phyloP scores from a whole-genome alignment of 37 sponge, comb jelly and placozoan genomes.

The Ephydatia muelleri region DNA sequence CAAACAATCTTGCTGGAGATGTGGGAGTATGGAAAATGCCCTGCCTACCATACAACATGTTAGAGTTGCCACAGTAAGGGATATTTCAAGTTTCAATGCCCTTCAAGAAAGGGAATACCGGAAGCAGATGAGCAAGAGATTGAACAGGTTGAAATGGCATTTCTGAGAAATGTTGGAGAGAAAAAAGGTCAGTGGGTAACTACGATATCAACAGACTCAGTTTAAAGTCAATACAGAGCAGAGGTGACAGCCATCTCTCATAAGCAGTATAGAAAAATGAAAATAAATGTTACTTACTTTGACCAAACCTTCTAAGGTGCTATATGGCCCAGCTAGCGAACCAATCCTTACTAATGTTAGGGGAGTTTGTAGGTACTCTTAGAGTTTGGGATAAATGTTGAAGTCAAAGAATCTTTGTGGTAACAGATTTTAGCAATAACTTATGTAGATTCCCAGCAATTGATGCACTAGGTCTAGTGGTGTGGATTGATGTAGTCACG shows the following conservation, averaged over 20 bases:
- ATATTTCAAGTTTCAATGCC: too few species aligned
- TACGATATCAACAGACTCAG: not conserved
- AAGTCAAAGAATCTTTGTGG: conserved; percentile 22
- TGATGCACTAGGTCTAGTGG: not conserved
- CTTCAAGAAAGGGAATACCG: too few species aligned
- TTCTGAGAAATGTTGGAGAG: too few species aligned
- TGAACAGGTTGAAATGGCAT: too few species aligned
- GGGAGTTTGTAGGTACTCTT: conserved; percentile 23
- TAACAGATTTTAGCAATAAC: conserved; percentile 9
- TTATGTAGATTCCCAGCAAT: conserved; percentile 23
- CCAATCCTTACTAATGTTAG: conserved; percentile 17
- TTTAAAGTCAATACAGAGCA: conserved; percentile 68
- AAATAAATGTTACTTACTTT: not conserved
- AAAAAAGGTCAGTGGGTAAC: conserved; percentile 18
- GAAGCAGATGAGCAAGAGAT: too few species aligned
- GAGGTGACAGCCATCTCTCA: conserved; percentile 57
- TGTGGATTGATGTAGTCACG: not conserved
- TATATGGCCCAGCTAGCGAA: conserved; percentile 49
- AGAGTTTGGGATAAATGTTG: not conserved
- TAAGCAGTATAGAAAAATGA: conserved; percentile 14
- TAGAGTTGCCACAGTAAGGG: too few species aligned
- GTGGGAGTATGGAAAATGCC: too few species aligned
- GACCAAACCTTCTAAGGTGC: conserved; percentile 10
- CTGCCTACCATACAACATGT: too few species aligned
- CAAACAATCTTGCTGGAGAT: too few species aligned